Evolutionary conservation across 2,797 vertebrate genomes (phyloP).

Genomic region (Dallia pectoralis): DNA sequence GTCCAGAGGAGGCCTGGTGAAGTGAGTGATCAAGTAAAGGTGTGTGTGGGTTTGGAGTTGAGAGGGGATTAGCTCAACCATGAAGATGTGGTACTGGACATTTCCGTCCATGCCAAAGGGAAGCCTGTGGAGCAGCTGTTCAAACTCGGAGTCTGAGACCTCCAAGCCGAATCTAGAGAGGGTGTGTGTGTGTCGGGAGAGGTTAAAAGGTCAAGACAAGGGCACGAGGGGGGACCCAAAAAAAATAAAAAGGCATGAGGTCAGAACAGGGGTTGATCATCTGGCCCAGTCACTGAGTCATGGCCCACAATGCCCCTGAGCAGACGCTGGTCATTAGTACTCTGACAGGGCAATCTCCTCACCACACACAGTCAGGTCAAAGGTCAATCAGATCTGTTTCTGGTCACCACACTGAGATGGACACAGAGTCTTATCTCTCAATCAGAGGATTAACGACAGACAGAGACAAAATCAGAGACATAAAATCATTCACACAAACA

Average conservation of each 20-base stretch:
- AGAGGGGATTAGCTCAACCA: conserved; percentile 38
- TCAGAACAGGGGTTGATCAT: conserved; percentile 63
- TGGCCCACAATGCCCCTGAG: conserved; percentile 77
- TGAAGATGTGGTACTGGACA: conserved; percentile 66
- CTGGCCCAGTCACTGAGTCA: conserved; percentile 72
- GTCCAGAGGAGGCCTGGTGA: background rate
- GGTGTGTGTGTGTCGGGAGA: conserved; percentile 60
- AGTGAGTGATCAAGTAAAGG: background rate
- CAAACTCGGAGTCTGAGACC: conserved; percentile 86
- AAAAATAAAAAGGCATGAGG: conserved; percentile 38
- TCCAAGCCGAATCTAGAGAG: conserved; percentile 76
- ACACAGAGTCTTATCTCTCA: conserved; percentile 81
- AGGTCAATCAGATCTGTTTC: conserved; percentile 91
- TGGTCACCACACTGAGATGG: conserved; percentile 82
- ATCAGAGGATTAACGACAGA: conserved; percentile 64
- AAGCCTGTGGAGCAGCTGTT: conserved; percentile 84
- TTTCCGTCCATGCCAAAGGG: conserved; percentile 78
- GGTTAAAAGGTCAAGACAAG: conserved; percentile 50
- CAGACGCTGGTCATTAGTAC: conserved; percentile 93
- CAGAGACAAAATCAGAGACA: conserved; percentile 19
- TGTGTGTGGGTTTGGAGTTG: background rate
- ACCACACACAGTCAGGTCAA: conserved; percentile 84
- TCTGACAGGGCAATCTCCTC: conserved; percentile 79
- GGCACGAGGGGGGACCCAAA: conserved; percentile 44
- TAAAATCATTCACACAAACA: conserved; percentile 10